Evolutionary conservation across 2,888 invertebrate genomes (phyloP), one percentile per base, ranked within the genome.

Genomic region (Heteromurus nitidus): DNA sequence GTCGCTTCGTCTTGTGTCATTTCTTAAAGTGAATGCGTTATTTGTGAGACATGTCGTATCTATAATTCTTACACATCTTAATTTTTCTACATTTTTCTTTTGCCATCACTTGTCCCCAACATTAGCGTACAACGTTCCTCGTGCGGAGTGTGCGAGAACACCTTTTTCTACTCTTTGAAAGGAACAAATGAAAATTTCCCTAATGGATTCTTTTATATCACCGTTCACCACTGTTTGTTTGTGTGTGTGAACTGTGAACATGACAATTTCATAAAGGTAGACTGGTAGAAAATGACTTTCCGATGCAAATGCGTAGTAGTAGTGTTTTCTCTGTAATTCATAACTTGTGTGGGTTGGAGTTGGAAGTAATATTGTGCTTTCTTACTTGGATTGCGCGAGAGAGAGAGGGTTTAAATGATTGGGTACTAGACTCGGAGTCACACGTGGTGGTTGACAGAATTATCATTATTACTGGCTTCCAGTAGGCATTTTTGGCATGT

Each of bases 1-100:
- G 55, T 26, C 68, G 55, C 36, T 36, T 60, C n/a, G n/a, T n/a
- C 18, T 55, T 42, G 22, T 72, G 72, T 44, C 42, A 60, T 60
- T 26, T 16, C 26, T n/a, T n/a, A n/a, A n/a, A n/a, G n/a, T n/a
- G n/a, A n/a, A n/a, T n/a, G n/a, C n/a, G n/a, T n/a, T n/a, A n/a
- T n/a, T n/a, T n/a, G n/a, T n/a, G n/a, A n/a, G n/a, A n/a, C n/a
- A n/a, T n/a, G n/a, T n/a, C n/a, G n/a, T n/a, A n/a, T n/a, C n/a
- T n/a, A n/a, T n/a, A n/a, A n/a, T n/a, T n/a, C 47, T 47, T 16
- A 2, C 3, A 55, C 55, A 55, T 55, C 55, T 55, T 26, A 22
- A 55, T 50, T 55, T 26, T 55, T 22, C 26, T 47, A 47, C n/a
- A n/a, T n/a, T n/a, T n/a, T n/a, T n/a, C n/a, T n/a, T n/a, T n/a